Conservation (phyloP, 2,797 vertebrate genomes). For the Tragopan temminckii region DNA sequence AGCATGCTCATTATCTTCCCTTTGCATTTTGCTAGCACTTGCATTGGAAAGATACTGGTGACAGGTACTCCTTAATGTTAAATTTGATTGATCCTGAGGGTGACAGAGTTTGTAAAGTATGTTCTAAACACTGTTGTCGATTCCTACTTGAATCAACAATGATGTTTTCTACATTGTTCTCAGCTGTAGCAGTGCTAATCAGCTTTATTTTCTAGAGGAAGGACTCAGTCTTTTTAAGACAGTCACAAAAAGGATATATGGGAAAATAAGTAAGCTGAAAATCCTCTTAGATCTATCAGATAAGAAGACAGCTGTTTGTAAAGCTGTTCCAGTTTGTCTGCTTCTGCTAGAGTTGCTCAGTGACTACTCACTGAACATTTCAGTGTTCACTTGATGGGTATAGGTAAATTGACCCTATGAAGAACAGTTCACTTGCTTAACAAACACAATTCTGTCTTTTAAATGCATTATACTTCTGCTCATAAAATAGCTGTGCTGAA, state of each 20-base stretch:
- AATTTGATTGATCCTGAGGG: background rate
- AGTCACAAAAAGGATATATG: background rate
- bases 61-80: background rate
- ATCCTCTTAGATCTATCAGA: background rate
- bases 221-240: background rate
- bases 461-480: background rate
- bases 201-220: background rate
- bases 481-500: background rate
- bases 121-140: background rate
- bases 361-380: background rate
- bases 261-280: background rate
- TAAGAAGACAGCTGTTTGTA: background rate
- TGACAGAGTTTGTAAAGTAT: background rate
- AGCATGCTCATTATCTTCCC: background rate
- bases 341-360: background rate
- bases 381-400: background rate
- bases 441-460: background rate
- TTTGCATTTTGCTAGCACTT: background rate
- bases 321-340: background rate
- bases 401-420: accelerated
- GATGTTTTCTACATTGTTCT: background rate
- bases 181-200: background rate
- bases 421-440: background rate
- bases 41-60: background rate
- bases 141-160: background rate